Conservation (phyloP, 2,113 vertebrate species). For the Leucopsar rothschildi region DNA sequence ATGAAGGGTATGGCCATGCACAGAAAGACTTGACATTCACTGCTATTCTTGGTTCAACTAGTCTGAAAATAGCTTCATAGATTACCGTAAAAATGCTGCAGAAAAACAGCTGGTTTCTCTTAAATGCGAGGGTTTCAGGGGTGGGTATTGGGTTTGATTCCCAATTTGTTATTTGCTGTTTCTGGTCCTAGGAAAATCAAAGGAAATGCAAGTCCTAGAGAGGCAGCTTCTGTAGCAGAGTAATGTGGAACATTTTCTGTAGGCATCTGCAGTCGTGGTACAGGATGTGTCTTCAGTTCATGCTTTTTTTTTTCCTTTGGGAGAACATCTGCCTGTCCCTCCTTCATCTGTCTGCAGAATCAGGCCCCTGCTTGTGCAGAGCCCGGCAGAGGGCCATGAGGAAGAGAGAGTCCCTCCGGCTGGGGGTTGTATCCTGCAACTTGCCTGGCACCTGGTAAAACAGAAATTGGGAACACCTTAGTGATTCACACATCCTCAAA, state of each 20-base stretch:
- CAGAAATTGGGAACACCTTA: background rate
- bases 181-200: background rate
- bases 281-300: background rate
- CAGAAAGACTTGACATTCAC: slow-evolving; percentile 1
- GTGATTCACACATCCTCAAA: background rate
- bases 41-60: background rate
- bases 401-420: background rate
- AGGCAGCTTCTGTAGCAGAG: background rate
- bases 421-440: background rate
- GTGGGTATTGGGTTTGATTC: background rate
- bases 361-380: slow-evolving; percentile 1
- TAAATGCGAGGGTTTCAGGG: background rate
- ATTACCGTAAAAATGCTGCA: background rate
- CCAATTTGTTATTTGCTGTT: background rate
- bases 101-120: background rate
- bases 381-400: background rate
- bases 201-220: background rate
- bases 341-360: background rate
- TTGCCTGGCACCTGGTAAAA: background rate
- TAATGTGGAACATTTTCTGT: background rate
- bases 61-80: background rate
- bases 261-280: background rate
- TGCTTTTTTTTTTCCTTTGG: background rate
- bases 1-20: background rate
- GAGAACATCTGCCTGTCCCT: slow-evolving; percentile 12